phyloP scores from a whole-genome alignment of 1,140 invertebrate species.

The Platorchestia sp. region DNA sequence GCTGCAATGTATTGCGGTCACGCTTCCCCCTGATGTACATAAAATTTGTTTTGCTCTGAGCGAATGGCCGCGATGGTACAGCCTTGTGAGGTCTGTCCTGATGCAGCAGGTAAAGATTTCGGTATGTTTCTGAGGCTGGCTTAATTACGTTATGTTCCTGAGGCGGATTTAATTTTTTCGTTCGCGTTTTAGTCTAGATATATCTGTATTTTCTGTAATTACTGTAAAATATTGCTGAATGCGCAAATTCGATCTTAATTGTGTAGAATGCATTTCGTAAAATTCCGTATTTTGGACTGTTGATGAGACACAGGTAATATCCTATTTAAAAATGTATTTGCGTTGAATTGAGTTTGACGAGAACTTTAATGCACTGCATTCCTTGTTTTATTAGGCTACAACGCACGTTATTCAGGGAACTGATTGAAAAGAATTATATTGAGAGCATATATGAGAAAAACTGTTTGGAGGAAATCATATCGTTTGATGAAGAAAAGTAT shows the following conservation, averaged over 20 bases:
- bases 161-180: neutral
- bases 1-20: neutral
- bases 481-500: no score
- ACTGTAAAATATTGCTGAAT: neutral
- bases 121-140: neutral
- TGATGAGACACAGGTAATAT: no score
- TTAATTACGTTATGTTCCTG: neutral
- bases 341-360: no score
- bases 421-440: no score
- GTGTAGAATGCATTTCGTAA: neutral
- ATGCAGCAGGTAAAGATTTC: no score
- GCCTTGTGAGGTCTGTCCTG: neutral
- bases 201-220: neutral
- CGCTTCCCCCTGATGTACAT: neutral
- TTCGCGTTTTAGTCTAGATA: neutral
- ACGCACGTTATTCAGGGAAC: no score
- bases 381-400: no score
- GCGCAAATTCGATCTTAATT: neutral
- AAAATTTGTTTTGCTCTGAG: neutral
- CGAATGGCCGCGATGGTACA: neutral
- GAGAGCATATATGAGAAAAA: no score
- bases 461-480: no score
- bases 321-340: no score
- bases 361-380: no score
- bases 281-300: no score